A percentile compares a stretch with the other conserved stretches of the same genome.
phyloP scores from a whole-genome alignment of 1,140 invertebrate genomes.

The Centruroides sculpturatus region DNA sequence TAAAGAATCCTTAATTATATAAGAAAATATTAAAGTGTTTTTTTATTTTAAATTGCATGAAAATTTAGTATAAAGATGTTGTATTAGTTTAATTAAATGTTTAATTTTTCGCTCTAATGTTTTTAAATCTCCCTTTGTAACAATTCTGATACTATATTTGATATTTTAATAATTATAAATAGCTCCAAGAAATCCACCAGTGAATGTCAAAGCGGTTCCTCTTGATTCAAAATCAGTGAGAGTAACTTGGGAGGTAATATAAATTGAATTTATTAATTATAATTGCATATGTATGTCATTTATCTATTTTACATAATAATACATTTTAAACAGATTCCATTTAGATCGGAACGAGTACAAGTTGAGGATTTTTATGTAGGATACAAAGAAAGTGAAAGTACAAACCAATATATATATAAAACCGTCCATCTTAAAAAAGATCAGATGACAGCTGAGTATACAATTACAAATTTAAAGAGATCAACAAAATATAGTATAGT shows the following conservation, averaged over 20 bases:
- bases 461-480: slow-evolving; percentile 20
- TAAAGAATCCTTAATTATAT: too few relatives aligned
- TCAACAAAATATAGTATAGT: slow-evolving; percentile 27
- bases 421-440: slow-evolving; percentile 14
- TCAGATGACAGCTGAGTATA: slow-evolving; percentile 14
- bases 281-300: too few relatives aligned
- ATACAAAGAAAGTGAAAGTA: slow-evolving; percentile 30
- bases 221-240: slow-evolving; percentile 17
- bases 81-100: too few relatives aligned
- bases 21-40: too few relatives aligned
- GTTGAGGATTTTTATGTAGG: slow-evolving; percentile 47
- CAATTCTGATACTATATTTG: too few relatives aligned
- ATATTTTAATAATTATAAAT: neutral
- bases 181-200: slow-evolving; percentile 21
- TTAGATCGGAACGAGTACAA: neutral
- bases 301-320: neutral
- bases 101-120: too few relatives aligned
- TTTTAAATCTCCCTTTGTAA: too few relatives aligned
- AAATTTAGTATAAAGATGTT: too few relatives aligned
- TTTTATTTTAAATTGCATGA: too few relatives aligned
- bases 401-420: slow-evolving; percentile 15
- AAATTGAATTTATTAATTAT: too few relatives aligned
- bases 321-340: neutral
- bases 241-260: slow-evolving; percentile 17
- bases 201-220: slow-evolving; percentile 15